Evolutionary conservation across 2,888 invertebrate genomes (phyloP).

Genomic region (Syrista parreyssii): DNA sequence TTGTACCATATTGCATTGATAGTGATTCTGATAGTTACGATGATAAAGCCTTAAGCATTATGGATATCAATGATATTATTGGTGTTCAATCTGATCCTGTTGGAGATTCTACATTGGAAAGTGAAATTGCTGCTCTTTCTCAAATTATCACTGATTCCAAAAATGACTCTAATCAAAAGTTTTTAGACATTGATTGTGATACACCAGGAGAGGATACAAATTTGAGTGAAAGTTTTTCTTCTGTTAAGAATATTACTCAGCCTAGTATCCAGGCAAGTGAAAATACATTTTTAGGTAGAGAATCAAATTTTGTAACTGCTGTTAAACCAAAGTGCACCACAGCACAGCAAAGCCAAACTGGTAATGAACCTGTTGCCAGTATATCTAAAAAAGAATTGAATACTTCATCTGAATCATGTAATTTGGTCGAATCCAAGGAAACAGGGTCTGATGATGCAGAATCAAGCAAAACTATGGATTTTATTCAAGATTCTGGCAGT

Average conservation of each 20-base stretch:
- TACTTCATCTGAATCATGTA: neutral
- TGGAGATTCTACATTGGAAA: slow-evolving; percentile 55
- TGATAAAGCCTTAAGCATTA: slow-evolving; percentile 53
- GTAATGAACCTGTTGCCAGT: neutral
- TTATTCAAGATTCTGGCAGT: neutral
- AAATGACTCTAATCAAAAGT: slow-evolving; percentile 27
- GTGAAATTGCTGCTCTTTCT: slow-evolving; percentile 59
- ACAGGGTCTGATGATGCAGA: neutral
- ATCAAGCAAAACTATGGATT: neutral
- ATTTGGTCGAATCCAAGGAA: neutral
- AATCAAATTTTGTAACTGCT: neutral
- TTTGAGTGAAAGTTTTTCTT: neutral
- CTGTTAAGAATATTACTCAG: neutral
- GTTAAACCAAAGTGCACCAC: neutral
- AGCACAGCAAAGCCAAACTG: neutral
- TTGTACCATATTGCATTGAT: slow-evolving; percentile 48
- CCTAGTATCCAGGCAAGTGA: neutral
- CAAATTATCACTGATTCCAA: slow-evolving; percentile 57
- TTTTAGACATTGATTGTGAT: neutral
- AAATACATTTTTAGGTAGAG: neutral
- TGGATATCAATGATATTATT: slow-evolving; percentile 57
- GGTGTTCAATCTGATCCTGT: slow-evolving; percentile 48
- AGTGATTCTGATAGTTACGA: slow-evolving; percentile 54
- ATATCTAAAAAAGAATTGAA: neutral
- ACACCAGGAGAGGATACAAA: neutral